Evolutionary conservation across 2,113 vertebrate genomes (phyloP), one percentile per base, ranked within the genome.

Genomic region (Catharus fuscescens): DNA sequence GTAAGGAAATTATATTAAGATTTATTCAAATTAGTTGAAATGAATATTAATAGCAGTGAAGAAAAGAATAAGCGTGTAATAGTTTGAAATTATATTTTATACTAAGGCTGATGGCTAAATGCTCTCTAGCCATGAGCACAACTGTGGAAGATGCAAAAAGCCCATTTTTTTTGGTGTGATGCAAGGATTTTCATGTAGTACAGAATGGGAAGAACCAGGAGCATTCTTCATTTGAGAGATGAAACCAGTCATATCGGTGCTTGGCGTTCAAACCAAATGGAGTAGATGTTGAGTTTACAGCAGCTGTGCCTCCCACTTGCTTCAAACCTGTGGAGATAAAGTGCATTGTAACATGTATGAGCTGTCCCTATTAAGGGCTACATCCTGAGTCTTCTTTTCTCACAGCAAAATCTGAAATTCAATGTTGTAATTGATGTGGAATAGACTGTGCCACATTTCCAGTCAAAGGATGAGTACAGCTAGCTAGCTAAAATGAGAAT

Each of bases 11-110:
- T 74, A 31, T 86, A 79, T 92, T 80, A 77, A 86, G 69, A 84
- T 92, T 84, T 88, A 93, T 96, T 97, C 86, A 96, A 67, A 89
- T 88, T 74, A 74, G 60, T 86, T 88, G 29, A 79, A 82, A 81
- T 94, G 66, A 96, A 80, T 92, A 69, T 85, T 73, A 83, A 89
- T 34, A 80, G 26, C 11, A 52, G 14, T n/a, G 56, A 92, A 72
- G 52, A 80, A 78, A 85, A 85, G 50, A 73, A 50, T 57, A 88
- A 47, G 47, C 9, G 4, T 88, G 12, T 82, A 54, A 88, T 86
- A 71, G 15, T 86, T 83, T 15, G 26, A 76, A 86, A 87, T 29
- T 4, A 5, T 54, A 59, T 48, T 82, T 90, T 80, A 17, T 66
- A 44, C 31, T 47, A 38, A 61, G 31, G 60, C 45, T 74, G 65